These are phyloP conservation scores for Cosmia pyralina DNA, from an alignment of 2,888 invertebrate species.

Conservation along the genomic window DNA sequence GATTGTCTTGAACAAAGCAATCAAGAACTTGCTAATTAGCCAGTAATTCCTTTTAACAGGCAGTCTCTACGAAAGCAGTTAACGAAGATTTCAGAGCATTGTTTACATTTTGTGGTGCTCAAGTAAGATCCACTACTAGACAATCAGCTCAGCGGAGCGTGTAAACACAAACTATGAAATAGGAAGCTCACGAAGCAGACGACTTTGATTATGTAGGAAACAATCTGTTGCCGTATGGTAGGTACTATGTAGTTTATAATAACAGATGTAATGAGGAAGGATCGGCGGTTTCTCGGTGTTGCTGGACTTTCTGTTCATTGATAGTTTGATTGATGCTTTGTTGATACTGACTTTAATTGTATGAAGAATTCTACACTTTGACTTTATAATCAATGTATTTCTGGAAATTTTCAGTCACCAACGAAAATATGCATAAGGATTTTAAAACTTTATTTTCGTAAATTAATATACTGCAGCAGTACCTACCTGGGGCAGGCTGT, in stretches of 20 bases:
- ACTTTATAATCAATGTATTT: neutral
- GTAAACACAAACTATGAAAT: conserved; percentile 74
- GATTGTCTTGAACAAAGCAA: conserved; percentile 22
- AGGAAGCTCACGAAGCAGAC: conserved; percentile 72
- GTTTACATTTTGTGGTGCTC: conserved; percentile 51
- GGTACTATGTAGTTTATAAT: conserved; percentile 53
- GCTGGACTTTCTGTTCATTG: conserved; percentile 35
- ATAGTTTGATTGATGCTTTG: conserved; percentile 10
- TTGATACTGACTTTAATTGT: neutral
- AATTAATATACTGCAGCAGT: neutral
- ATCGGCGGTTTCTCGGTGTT: conserved; percentile 31
- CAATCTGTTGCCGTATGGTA: conserved; percentile 51
- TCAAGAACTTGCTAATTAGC: conserved; percentile 41
- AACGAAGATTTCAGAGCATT: conserved; percentile 41
- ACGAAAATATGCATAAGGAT: neutral
- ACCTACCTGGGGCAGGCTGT: neutral
- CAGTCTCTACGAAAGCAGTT: conserved; percentile 29
- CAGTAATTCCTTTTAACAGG: conserved; percentile 31
- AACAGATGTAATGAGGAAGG: conserved; percentile 67
- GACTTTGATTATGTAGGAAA: conserved; percentile 80
- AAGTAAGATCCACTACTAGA: conserved; percentile 55
- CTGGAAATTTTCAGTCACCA: neutral
- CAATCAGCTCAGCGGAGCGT: conserved; percentile 73
- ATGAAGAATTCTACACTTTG: neutral
- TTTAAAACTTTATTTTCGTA: neutral